phyloP scores from a whole-genome alignment of 1,140 invertebrate genomes.

The Lutraria rhynchaena region DNA sequence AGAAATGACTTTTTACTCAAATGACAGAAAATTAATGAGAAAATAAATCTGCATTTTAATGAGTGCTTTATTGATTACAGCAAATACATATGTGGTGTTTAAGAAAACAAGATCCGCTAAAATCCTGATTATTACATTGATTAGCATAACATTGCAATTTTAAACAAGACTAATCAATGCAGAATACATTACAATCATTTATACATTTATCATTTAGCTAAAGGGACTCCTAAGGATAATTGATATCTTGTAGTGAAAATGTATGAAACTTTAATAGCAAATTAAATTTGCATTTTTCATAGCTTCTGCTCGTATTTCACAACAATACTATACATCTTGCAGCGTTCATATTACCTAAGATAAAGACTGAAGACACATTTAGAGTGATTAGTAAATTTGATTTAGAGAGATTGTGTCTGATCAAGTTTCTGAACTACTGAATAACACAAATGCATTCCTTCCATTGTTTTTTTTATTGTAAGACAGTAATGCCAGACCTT shows the following conservation, averaged over 20 bases:
- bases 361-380: no score
- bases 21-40: constrained; percentile 45
- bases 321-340: no score
- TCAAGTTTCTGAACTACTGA: no score
- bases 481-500: no score
- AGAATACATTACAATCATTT: constrained; percentile 52
- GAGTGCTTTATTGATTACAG: constrained; percentile 25
- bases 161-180: constrained; percentile 41
- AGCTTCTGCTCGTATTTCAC: no score
- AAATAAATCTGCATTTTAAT: constrained; percentile 50
- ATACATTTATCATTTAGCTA: constrained; percentile 48
- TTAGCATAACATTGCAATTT: constrained; percentile 56
- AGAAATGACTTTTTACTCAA: no score
- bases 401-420: no score
- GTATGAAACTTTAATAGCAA: constrained; percentile 40
- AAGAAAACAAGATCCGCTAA: constrained; percentile 24
- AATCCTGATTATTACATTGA: constrained; percentile 40
- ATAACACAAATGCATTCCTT: no score
- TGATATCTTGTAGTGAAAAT: constrained; percentile 30
- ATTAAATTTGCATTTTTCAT: constrained; percentile 45
- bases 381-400: no score
- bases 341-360: no score
- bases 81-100: constrained; percentile 31
- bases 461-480: no score
- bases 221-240: constrained; percentile 8